Evolutionary conservation across 2,888 invertebrate species (phyloP).

Genomic region (Yponomeuta malinellus): DNA sequence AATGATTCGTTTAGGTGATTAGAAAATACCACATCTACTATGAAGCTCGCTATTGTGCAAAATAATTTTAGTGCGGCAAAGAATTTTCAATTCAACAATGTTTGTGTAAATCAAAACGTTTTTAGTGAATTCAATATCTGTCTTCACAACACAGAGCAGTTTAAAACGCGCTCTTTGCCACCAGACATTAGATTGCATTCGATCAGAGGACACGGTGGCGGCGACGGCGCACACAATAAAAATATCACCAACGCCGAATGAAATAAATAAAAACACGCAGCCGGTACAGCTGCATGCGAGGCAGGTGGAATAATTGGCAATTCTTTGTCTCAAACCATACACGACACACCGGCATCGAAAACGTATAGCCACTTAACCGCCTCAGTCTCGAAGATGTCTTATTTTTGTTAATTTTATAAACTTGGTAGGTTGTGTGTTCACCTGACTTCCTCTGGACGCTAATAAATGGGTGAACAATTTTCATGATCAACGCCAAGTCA

Average conservation of each 20-base stretch:
- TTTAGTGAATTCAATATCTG: no score
- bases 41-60: no score
- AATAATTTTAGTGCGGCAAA: no score
- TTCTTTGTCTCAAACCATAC: constrained; percentile 66
- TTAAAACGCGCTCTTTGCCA: not conserved
- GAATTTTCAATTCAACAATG: no score
- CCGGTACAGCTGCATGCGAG: constrained; percentile 65
- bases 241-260: constrained; percentile 70
- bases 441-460: not conserved
- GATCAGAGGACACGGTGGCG: constrained; percentile 28
- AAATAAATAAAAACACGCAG: constrained; percentile 71
- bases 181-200: not conserved
- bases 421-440: not conserved
- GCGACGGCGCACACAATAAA: constrained; percentile 62
- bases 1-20: no score
- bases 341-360: constrained; percentile 50
- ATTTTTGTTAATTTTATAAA: constrained; percentile 30
- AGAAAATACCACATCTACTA: no score
- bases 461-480: not conserved
- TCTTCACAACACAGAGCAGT: no score
- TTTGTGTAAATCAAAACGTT: no score
- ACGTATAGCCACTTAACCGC: constrained; percentile 53
- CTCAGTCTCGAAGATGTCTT: constrained; percentile 43
- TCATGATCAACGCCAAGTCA: not conserved
- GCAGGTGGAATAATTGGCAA: constrained; percentile 75